These are phyloP conservation scores for Neostethus bicornis DNA, from an alignment of 2,797 vertebrate genomes.

Conservation along the genomic window DNA sequence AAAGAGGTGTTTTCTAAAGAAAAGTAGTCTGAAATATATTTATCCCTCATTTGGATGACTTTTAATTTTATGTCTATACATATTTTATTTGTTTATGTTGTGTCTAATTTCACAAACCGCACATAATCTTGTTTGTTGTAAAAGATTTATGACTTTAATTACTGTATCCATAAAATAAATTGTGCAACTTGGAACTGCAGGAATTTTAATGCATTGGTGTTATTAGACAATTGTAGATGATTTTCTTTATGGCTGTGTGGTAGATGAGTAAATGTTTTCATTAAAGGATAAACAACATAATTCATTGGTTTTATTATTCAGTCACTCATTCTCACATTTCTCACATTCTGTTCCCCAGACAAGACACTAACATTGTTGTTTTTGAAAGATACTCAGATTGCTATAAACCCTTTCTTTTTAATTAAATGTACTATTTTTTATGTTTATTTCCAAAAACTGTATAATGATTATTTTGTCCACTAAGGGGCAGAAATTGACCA, in stretches of 20 bases:
- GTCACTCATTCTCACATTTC: background rate
- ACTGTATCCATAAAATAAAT: constrained; percentile 17
- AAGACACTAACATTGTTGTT: background rate
- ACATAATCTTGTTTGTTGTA: too few species aligned
- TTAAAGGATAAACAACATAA: background rate
- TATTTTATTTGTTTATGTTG: too few species aligned
- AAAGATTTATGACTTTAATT: constrained; percentile 30
- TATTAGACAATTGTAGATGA: constrained; percentile 19
- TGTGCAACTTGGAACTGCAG: constrained; percentile 33
- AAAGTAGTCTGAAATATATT: too few species aligned
- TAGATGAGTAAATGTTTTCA: constrained; percentile 24
- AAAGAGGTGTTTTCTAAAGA: too few species aligned
- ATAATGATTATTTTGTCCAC: too few species aligned
- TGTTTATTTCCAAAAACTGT: background rate
- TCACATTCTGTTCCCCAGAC: background rate
- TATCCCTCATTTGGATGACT: too few species aligned
- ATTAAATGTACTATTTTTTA: background rate
- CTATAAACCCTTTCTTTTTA: background rate
- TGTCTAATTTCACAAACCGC: too few species aligned
- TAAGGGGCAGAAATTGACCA: constrained; percentile 11
- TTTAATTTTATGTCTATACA: too few species aligned
- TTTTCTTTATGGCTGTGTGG: too few species aligned
- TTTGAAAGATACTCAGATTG: background rate
- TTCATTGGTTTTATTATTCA: background rate
- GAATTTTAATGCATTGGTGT: background rate